Conservation (phyloP, 2,888 invertebrate species). For the Anoplius nigerrimus region DNA sequence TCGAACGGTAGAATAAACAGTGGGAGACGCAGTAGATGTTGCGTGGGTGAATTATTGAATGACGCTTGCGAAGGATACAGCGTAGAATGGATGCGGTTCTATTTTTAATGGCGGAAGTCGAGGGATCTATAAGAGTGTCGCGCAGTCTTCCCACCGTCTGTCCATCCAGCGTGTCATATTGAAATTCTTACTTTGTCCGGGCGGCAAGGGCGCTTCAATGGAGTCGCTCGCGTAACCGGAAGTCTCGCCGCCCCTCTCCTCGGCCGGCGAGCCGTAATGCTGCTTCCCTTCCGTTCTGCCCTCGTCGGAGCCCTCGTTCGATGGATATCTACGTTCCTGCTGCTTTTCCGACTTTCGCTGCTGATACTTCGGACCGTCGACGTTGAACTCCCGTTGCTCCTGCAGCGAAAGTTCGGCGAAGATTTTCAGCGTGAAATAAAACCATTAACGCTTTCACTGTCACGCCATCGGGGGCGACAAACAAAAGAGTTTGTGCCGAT, state of each 20-base stretch:
- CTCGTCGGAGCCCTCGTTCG: conserved; percentile 72
- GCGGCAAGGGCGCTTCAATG: conserved; percentile 66
- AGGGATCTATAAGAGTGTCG: too few relatives aligned
- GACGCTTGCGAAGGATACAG: too few relatives aligned
- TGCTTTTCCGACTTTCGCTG: conserved; percentile 40
- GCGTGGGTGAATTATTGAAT: too few relatives aligned
- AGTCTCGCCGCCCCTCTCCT: conserved; percentile 78
- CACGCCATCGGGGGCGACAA: too few relatives aligned
- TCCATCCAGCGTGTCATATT: too few relatives aligned
- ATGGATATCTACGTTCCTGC: conserved; percentile 33
- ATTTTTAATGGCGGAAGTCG: too few relatives aligned
- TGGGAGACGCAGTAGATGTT: background rate
- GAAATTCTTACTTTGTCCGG: conserved; percentile 25
- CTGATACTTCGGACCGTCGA: conserved; percentile 57
- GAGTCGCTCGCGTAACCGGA: conserved; percentile 91
- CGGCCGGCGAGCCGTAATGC: conserved; percentile 53
- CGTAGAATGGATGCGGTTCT: too few relatives aligned
- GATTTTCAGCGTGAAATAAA: too few relatives aligned
- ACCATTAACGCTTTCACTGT: too few relatives aligned
- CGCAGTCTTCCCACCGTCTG: too few relatives aligned
- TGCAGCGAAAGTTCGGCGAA: too few relatives aligned
- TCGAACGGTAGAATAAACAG: background rate
- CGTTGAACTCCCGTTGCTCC: conserved; percentile 51
- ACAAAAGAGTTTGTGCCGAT: too few relatives aligned
- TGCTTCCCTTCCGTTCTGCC: conserved; percentile 35